Evolutionary conservation across 2,113 vertebrate species (phyloP), one percentile per base, ranked within the genome.

Genomic region (Struthio camelus): DNA sequence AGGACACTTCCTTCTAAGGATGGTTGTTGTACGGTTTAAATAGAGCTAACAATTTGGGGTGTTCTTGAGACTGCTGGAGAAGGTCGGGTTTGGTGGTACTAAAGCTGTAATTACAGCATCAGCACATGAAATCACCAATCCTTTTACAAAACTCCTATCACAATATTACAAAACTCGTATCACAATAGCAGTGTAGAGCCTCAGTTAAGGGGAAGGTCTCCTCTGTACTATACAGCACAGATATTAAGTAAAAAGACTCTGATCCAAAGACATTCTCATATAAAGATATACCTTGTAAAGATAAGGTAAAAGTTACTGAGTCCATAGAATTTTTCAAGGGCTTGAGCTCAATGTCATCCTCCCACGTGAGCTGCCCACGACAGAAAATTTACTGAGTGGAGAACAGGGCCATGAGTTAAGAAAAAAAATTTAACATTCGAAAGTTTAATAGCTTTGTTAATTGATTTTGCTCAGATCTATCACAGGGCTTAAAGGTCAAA

Each of bases 301-400:
- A 51, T 23, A 65, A 72, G 38, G 56, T 23, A 65, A 1, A 34
- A 32, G 30, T 42, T 38, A 6, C 44, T 6, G 53, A 67, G 14
- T 42, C 20, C 61, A 46, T 8, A 18, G 30, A 40, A 46, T 23
- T 70, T 70, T 40, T 6, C 34, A 50, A 50, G 27, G 46, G 40
- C 12, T 54, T 54, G 40, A 13, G 44, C 62, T 59, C 62, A 46
- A 23, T 34, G 40, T 11, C 81, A 85, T 38, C 36, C 59, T 80
- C 27, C 28, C n/a, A 61, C 20, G n/a, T 0, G 1, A 71, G 69
- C 32, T 69, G 69, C 54, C 32, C 23, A 0, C 5, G 16, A 11
- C 23, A 70, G 34, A 34, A 73, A 12, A 73, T n/a, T 22, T 7
- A 64, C 38, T 54, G 5, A 17, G 13, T 14, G 11, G 28, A 40